Evolutionary conservation across 2,888 invertebrate genomes (phyloP).

Genomic region (Caenorhabditis doughertyi): DNA sequence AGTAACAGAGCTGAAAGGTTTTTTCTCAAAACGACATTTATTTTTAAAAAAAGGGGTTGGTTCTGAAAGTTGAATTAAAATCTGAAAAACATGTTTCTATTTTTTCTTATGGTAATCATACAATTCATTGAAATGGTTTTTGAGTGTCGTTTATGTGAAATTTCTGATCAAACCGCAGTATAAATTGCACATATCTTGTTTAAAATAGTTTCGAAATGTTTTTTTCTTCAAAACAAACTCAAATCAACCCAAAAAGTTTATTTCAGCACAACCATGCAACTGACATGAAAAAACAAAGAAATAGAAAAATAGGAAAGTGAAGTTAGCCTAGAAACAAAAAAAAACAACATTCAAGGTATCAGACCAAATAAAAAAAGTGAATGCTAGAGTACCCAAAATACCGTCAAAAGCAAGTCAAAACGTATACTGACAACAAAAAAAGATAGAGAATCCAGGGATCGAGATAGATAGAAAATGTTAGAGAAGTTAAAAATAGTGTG

Average conservation of each 20-base stretch:
- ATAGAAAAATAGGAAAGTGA: slow-evolving; percentile 29
- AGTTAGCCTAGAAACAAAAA: slow-evolving; percentile 26
- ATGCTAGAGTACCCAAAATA: slow-evolving; percentile 27
- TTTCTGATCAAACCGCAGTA: no score
- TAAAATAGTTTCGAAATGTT: no score
- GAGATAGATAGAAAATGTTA: slow-evolving; percentile 19
- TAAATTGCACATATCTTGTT: no score
- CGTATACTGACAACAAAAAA: slow-evolving; percentile 6
- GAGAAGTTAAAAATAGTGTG: slow-evolving; percentile 25
- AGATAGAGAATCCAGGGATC: slow-evolving; percentile 10
- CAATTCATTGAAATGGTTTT: no score
- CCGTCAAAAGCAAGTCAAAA: slow-evolving; percentile 5
- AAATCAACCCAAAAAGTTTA: slow-evolving; percentile 10
- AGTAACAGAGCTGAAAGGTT: no score
- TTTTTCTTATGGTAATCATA: no score
- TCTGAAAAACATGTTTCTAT: no score
- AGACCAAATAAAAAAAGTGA: background rate
- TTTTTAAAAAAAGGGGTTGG: no score
- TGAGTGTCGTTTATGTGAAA: no score
- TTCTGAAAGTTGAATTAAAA: no score
- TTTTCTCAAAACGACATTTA: no score
- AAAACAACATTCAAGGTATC: background rate
- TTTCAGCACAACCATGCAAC: slow-evolving; percentile 28
- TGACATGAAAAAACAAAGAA: background rate
- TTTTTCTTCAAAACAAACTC: background rate